A percentile compares a stretch with the other conserved stretches of the same genome.
phyloP scores from a whole-genome alignment of 2,113 vertebrate genomes.

The Fregata magnificens region DNA sequence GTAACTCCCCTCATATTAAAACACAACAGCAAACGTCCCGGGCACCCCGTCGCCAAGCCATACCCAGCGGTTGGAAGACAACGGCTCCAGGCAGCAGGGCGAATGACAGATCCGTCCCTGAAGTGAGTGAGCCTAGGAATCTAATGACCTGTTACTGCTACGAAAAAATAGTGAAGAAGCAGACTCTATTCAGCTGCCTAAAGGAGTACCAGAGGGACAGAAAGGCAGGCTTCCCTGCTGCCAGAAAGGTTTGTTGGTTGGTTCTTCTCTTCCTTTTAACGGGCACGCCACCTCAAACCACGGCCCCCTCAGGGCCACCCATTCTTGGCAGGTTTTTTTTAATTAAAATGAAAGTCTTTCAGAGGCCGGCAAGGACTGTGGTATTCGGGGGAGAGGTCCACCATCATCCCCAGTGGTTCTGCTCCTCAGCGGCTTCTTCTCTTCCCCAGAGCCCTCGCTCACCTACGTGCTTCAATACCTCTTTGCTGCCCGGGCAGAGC shows the following conservation, averaged over 20 bases:
- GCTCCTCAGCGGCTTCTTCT: not conserved
- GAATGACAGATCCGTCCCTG: not conserved
- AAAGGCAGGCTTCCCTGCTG: not conserved
- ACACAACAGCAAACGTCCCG: not conserved
- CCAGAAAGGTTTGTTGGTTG: not conserved
- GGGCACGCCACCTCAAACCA: not conserved
- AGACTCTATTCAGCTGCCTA: no score
- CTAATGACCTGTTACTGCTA: no score
- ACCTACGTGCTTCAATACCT: fast-evolving
- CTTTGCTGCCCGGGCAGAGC: no score
- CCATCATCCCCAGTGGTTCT: not conserved
- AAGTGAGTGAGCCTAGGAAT: not conserved
- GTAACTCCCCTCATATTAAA: not conserved
- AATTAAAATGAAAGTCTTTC: not conserved
- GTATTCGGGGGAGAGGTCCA: not conserved
- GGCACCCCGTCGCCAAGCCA: no score
- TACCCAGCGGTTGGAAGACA: fast-evolving
- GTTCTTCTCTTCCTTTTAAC: not conserved
- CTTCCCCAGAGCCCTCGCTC: not conserved
- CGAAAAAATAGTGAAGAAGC: not conserved
- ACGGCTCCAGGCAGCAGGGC: not conserved
- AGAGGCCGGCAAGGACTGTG: not conserved
- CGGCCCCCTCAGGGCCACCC: not conserved
- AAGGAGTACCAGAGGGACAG: no score
- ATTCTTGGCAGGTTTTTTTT: not conserved